These are phyloP conservation scores for Tachycineta bicolor DNA, from an alignment of 2,113 vertebrate species.

Conservation along the genomic window DNA sequence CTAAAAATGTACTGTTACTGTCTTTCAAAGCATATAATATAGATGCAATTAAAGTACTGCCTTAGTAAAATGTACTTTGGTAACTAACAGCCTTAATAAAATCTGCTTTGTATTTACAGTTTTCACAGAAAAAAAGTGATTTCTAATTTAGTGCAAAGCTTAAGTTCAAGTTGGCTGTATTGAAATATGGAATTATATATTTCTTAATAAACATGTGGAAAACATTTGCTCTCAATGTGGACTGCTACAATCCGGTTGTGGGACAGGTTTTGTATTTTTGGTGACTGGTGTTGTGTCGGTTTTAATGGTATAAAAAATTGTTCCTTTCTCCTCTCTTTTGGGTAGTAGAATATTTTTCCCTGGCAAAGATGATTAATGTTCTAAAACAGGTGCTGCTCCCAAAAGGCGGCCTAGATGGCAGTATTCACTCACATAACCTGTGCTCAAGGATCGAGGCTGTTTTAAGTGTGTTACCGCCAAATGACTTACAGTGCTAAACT, in stretches of 20 bases:
- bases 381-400: conserved; percentile 1
- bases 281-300: not conserved
- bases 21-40: not conserved
- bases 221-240: not conserved
- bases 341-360: not conserved
- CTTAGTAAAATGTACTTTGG: not conserved
- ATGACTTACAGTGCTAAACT: not conserved
- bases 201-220: conserved; percentile 5
- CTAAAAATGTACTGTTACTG: not conserved
- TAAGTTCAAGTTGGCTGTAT: not conserved
- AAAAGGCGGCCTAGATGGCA: conserved; percentile 66
- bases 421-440: conserved; percentile 10
- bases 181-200: not conserved
- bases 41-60: not conserved
- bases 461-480: not conserved
- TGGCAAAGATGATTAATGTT: not conserved
- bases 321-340: not conserved
- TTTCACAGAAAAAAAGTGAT: not conserved
- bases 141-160: not conserved
- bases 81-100: not conserved
- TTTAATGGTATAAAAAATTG: not conserved
- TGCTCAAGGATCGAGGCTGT: not conserved
- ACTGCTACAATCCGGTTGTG: not conserved
- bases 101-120: not conserved
- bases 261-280: not conserved